Evolutionary conservation across 2,113 vertebrate genomes (phyloP), one percentile per base, ranked within the genome.

Genomic region (Pardalotus punctatus): DNA sequence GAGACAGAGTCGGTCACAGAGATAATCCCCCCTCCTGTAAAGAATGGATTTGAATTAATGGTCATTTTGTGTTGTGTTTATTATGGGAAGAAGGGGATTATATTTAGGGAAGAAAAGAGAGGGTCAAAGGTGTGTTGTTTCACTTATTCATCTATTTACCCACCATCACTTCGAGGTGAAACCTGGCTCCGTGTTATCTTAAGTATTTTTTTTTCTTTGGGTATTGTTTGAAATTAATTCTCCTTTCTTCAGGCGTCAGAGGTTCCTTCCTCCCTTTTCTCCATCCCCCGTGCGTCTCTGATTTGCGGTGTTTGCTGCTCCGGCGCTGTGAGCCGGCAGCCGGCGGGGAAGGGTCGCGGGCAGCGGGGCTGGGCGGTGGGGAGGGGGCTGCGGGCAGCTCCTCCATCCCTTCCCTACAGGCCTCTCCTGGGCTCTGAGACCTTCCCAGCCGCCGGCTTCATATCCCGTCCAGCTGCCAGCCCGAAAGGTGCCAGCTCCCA

Each of bases 21-120:
- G 86, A 89, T 87, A 91, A 95, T 95, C 87, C 78, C 27, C 64
- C 23, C 43, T 72, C 35, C 80, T 89, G 58, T 38, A 92, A 79
- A 95, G 91, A 91, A 88, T 61, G 65, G 80, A 33, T 80, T 54
- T 45, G 72, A 94, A 94, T 93, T 91, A 93, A 78, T 91, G 91
- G 84, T 90, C 91, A 65, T 91, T 88, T 79, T 31, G 74, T 83
- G 82, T 29, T 45, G 74, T n/a, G 78, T 54, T 42, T 85, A 10
- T 74, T 85, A 47, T 38, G 70, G 58, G 53, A 66, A 88, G 81
- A 79, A 25, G 11, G 24, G 70, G 79, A 84, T 96, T 94, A 69
- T 87, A 43, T 93, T 79, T 81, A 66, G 62, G 82, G 72, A 79
- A 67, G 82, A 85, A 81, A 79, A 65, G 87, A 64, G 40, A 47